Base-by-base conservation (phyloP, 2,113 vertebrate genomes). In the Nansenia antarctica region DNA sequence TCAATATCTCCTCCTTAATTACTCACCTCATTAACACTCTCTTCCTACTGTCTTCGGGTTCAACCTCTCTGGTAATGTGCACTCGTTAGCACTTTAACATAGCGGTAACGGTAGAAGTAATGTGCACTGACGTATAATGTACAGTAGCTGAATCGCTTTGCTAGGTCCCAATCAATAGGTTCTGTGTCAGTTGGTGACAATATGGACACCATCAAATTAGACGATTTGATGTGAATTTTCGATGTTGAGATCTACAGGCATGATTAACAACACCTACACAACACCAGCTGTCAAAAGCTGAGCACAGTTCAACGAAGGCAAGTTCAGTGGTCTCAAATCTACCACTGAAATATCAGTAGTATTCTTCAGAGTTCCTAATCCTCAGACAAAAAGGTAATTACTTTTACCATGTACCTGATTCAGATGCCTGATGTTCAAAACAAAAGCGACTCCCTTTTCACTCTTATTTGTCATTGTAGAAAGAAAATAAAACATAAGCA, bases 1-100 rank as follows among this genome's bases (percentile, higher is more conserved):
- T 85, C 81, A 66, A 80, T 88, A 82, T 61, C 74, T 37, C 67
- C 79, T 72, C 70, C 70, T 87, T 90, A 89, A 89, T 90, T 87
- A 88, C 84, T 88, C 76, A 80, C 74, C 79, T 90, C 85, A 89
- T 90, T 87, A 88, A 80, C 86, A 79, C 81, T 62, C 54, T 54
- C 65, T 18, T 0, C n/a, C 3, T 20, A 20, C 45, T 49, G n/a
- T 49, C 5, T 49, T 49, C 45, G n/a, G n/a, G 45, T 49, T 49
- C 45, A 20, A n/a, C 6, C 83, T 81, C 45, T 49, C 7, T 49
- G n/a, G n/a, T 49, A 49, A 15, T 49, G 45, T 22, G 18, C 20
- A 1, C 45, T 49, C 6, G 18, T 49, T 49, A 62, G 61, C 61
- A n/a, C 34, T 65, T 9, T 73, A n/a, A n/a, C n/a, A n/a, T n/a